These are phyloP conservation scores for Mamestra brassicae DNA, from an alignment of 2,888 invertebrate genomes.

Conservation along the genomic window DNA sequence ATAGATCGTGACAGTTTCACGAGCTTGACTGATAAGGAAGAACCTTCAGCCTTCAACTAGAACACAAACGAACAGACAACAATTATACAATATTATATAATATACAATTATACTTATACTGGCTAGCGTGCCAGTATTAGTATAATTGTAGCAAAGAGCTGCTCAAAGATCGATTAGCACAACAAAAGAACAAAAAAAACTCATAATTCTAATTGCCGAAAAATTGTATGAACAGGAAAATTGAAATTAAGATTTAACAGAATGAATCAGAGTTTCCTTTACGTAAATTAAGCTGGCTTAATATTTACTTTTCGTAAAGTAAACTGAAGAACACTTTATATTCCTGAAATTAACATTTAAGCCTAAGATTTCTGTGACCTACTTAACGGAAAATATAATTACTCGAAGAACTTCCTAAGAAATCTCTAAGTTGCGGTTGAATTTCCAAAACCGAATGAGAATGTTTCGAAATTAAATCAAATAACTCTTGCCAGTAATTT, in stretches of 20 bases:
- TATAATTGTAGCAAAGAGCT: constrained; percentile 16
- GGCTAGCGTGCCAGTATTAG: too few species aligned
- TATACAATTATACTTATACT: too few species aligned
- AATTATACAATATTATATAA: too few species aligned
- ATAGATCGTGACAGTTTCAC: constrained; percentile 54
- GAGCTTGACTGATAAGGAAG: constrained; percentile 59
- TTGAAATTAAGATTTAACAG: constrained; percentile 20
- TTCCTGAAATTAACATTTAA: constrained; percentile 22
- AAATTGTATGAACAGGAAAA: constrained; percentile 29
- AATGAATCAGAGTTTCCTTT: constrained; percentile 19
- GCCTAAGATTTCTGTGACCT: constrained; percentile 2
- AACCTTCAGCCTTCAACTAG: constrained; percentile 54
- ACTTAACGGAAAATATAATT: constrained; percentile 8
- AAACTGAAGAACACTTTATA: constrained; percentile 21
- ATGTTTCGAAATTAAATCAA: background rate
- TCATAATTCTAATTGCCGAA: constrained; percentile 12
- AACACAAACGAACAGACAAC: constrained; percentile 28
- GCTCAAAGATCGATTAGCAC: constrained; percentile 14
- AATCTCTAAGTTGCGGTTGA: background rate
- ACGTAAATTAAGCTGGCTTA: constrained; percentile 7
- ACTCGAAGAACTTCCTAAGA: background rate
- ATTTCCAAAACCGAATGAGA: background rate
- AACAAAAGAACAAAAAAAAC: constrained; percentile 21
- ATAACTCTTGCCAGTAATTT: background rate
- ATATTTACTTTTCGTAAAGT: constrained; percentile 5